These are phyloP conservation scores for Hirtodrosophila histrioides DNA, from an alignment of 2,888 invertebrate species.

Conservation along the genomic window DNA sequence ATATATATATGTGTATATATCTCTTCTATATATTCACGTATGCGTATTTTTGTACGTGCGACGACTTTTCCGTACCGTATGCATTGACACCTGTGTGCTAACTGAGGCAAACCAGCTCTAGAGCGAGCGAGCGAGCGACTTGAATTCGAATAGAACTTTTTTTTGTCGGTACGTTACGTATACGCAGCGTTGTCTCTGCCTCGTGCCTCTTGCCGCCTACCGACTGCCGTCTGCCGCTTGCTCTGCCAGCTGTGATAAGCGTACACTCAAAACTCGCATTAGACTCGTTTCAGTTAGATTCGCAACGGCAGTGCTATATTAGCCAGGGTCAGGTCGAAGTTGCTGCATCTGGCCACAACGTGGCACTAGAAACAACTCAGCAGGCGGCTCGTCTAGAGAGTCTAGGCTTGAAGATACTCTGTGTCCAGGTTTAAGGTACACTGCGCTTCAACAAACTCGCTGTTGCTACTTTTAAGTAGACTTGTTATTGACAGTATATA, in stretches of 20 bases:
- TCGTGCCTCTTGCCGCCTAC: background rate
- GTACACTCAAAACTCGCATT: slow-evolving; percentile 14
- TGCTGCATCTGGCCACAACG: slow-evolving; percentile 6
- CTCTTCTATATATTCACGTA: background rate
- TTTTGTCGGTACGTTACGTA: slow-evolving; percentile 29
- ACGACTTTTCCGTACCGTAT: slow-evolving; percentile 44
- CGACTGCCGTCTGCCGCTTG: background rate
- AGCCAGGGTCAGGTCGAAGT: slow-evolving; percentile 27
- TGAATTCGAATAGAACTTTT: slow-evolving; percentile 38
- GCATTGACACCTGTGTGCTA: slow-evolving; percentile 71
- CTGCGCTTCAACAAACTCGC: too few relatives aligned
- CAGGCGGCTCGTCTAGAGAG: background rate
- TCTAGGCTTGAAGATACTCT: slow-evolving; percentile 1
- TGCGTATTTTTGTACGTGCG: slow-evolving; percentile 1
- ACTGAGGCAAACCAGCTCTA: slow-evolving; percentile 49
- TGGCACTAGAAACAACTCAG: background rate
- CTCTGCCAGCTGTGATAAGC: slow-evolving; percentile 27
- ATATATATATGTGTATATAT: slow-evolving; percentile 7
- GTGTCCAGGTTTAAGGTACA: background rate
- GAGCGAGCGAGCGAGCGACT: slow-evolving; percentile 7
- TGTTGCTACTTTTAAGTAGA: too few relatives aligned
- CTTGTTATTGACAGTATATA: too few relatives aligned
- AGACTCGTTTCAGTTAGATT: background rate
- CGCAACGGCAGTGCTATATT: slow-evolving; percentile 6
- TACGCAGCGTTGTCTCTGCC: slow-evolving; percentile 28